phyloP scores from a whole-genome alignment of 1,140 invertebrate species.

The silkworm (Bombyx mori) region ASM3026992v2 NC_085118.1:14277501-14278000 shows the following conservation, averaged over 20 bases:
- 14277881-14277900: too few relatives aligned
- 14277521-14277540: slow-evolving; percentile 60
- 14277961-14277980: too few relatives aligned
- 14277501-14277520: slow-evolving; percentile 63
- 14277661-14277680: slow-evolving; percentile 11
- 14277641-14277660: slow-evolving; percentile 73
- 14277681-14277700: slow-evolving; percentile 12
- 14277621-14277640: slow-evolving; percentile 74
- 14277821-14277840: slow-evolving; percentile 28
- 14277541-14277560: slow-evolving; percentile 71
- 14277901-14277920: too few relatives aligned
- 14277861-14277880: too few relatives aligned
- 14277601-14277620: slow-evolving; percentile 79
- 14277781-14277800: slow-evolving; percentile 28
- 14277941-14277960: too few relatives aligned
- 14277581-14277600: slow-evolving; percentile 79
- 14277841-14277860: not conserved
- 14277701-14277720: slow-evolving; percentile 16
- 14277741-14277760: not conserved
- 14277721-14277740: slow-evolving; percentile 56
- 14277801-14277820: slow-evolving; percentile 13
- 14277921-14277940: too few relatives aligned
- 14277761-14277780: slow-evolving; percentile 10
- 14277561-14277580: slow-evolving; percentile 80
- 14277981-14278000: too few relatives aligned